phyloP scores from a whole-genome alignment of 30 jellyfish, hydroid and myxozoan genomes.

The Pseudorhiza aurosa region DNA sequence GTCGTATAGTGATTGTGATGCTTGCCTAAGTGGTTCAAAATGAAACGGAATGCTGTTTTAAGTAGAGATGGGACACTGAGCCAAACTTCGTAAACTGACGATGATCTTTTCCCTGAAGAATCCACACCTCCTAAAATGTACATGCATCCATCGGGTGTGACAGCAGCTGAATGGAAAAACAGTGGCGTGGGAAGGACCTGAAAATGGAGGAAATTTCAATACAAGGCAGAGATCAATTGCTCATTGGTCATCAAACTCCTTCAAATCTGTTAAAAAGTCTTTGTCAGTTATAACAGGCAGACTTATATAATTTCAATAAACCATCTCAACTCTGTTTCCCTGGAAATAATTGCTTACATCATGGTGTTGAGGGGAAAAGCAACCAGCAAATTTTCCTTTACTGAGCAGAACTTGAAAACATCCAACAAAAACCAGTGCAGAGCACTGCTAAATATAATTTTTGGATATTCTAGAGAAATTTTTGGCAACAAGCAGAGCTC shows the following conservation, averaged over 20 bases:
- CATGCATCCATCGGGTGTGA: constrained; percentile 84
- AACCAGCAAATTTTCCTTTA: no score
- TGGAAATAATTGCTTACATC: no score
- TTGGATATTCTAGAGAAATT: no score
- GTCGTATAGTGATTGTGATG: neutral
- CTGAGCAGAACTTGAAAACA: no score
- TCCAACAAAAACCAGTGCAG: no score
- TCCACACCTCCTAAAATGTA: constrained; percentile 80
- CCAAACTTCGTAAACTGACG: constrained; percentile 65
- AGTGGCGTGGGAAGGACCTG: constrained; percentile 71
- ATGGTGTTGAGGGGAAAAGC: no score
- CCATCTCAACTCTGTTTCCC: neutral
- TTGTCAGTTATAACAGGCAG: neutral
- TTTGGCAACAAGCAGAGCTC: no score
- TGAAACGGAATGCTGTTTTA: constrained; percentile 12
- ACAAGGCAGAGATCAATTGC: no score
- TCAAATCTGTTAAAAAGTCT: neutral
- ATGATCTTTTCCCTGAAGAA: constrained; percentile 21
- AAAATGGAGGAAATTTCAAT: neutral
- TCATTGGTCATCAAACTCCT: no score
- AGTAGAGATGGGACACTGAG: constrained; percentile 72
- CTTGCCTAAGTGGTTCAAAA: constrained; percentile 7
- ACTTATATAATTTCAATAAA: neutral
- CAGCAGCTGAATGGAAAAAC: constrained; percentile 84
- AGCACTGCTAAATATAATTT: no score